Conservation (phyloP, 1,140 invertebrate genomes). For the Tachypleus tridentatus region DNA sequence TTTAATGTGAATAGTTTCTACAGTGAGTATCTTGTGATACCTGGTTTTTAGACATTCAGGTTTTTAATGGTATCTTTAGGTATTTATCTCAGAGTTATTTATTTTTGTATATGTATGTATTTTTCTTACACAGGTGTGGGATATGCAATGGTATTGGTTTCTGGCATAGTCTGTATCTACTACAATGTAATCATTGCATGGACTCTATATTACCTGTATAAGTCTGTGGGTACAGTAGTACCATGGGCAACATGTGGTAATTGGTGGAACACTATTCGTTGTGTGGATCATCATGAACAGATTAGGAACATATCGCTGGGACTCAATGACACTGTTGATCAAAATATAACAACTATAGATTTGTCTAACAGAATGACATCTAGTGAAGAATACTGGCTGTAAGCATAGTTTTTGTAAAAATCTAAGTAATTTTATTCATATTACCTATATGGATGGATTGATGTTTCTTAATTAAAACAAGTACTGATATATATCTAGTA, state of each 20-base stretch:
- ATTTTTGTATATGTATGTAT: no score
- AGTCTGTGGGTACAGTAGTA: constrained; percentile 31
- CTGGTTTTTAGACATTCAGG: no score
- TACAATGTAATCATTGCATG: constrained; percentile 58
- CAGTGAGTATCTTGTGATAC: no score
- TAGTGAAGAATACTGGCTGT: constrained; percentile 22
- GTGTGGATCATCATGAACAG: constrained; percentile 8
- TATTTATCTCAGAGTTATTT: no score
- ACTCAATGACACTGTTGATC: not conserved
- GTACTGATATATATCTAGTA: no score
- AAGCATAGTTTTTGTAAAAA: constrained; percentile 5
- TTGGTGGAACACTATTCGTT: constrained; percentile 17
- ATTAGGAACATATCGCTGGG: no score
- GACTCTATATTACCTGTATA: constrained; percentile 48
- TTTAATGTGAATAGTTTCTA: no score
- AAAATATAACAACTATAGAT: not conserved
- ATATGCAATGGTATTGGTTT: constrained; percentile 47
- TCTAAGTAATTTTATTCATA: no score
- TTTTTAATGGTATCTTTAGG: no score
- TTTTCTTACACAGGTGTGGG: constrained; percentile 30
- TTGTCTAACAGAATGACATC: constrained; percentile 12
- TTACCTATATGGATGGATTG: no score
- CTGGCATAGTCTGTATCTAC: constrained; percentile 54
- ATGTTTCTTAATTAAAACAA: no score
- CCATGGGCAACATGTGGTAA: constrained; percentile 33